Percentiles rank a stretch among this genome's conserved stretches.
phyloP scores from a whole-genome alignment of 1,140 invertebrate species.

The Euwallacea fornicatus region DNA sequence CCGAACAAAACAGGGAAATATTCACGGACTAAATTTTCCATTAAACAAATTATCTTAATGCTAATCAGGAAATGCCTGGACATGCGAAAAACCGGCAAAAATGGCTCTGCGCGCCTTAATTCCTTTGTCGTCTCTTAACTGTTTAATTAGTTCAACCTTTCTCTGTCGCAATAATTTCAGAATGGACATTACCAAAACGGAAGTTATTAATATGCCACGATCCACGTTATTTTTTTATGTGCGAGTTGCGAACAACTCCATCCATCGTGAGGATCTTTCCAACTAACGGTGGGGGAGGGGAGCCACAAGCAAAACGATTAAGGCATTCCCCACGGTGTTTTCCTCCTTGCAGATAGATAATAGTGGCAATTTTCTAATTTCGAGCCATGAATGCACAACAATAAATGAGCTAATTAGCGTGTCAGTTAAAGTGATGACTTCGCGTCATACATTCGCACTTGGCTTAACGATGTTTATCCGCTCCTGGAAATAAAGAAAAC shows the following conservation, averaged over 20 bases:
- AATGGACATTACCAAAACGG: not conserved
- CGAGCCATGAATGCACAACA: constrained; percentile 10
- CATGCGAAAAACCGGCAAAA: not conserved
- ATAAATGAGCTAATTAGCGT: constrained; percentile 33
- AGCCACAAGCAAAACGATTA: not conserved
- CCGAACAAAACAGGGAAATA: not conserved
- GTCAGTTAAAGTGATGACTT: constrained; percentile 48
- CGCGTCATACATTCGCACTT: constrained; percentile 50
- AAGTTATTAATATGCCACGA: constrained; percentile 9
- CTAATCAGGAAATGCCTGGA: not conserved
- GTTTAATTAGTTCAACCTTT: constrained; percentile 12
- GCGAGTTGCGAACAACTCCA: not conserved
- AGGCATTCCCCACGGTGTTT: not conserved
- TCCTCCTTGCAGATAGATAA: not conserved
- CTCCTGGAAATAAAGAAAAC: constrained; percentile 47
- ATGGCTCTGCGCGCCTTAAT: not conserved
- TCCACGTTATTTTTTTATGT: not conserved
- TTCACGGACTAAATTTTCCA: not conserved
- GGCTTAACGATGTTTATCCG: constrained; percentile 49
- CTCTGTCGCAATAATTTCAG: not conserved
- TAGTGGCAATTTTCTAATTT: constrained; percentile 16
- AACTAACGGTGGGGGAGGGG: not conserved
- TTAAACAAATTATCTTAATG: not conserved
- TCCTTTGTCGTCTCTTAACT: not conserved
- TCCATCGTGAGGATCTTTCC: not conserved